Conservation (phyloP, 2,113 vertebrate species). For the Cyphomyrus plagiostoma region DNA sequence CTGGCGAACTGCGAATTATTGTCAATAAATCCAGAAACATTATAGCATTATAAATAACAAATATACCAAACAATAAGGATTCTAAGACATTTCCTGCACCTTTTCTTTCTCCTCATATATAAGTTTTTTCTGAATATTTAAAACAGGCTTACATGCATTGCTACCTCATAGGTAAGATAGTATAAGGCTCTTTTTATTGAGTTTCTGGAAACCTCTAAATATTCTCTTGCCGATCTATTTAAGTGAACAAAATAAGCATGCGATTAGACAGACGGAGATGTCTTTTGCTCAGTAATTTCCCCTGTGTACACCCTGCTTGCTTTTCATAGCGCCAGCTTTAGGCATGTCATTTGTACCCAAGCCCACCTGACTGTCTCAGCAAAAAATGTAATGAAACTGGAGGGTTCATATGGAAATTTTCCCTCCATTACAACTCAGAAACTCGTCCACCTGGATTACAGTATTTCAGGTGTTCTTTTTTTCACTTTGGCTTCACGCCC, state of each 20-base stretch:
- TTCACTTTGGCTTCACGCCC: neutral
- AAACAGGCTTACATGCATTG: neutral
- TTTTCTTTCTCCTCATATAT: neutral
- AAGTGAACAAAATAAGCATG: neutral
- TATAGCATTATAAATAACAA: neutral
- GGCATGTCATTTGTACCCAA: neutral
- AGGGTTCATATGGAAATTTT: neutral
- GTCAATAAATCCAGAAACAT: neutral
- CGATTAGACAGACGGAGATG: neutral
- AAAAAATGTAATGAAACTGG: neutral
- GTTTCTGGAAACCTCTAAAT: constrained; percentile 8
- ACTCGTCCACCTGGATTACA: no score
- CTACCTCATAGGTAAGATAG: neutral
- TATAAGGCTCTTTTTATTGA: neutral
- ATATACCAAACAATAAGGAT: neutral
- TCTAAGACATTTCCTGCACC: neutral
- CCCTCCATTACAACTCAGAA: neutral
- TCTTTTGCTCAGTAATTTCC: constrained; percentile 7
- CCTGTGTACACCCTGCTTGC: neutral
- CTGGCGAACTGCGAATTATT: neutral
- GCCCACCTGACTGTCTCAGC: neutral
- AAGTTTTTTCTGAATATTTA: neutral
- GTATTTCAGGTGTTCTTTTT: neutral
- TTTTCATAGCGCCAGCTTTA: neutral
- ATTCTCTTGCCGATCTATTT: constrained; percentile 2